Conservation (phyloP, 2,888 invertebrate genomes). For the Mamestra brassicae region DNA sequence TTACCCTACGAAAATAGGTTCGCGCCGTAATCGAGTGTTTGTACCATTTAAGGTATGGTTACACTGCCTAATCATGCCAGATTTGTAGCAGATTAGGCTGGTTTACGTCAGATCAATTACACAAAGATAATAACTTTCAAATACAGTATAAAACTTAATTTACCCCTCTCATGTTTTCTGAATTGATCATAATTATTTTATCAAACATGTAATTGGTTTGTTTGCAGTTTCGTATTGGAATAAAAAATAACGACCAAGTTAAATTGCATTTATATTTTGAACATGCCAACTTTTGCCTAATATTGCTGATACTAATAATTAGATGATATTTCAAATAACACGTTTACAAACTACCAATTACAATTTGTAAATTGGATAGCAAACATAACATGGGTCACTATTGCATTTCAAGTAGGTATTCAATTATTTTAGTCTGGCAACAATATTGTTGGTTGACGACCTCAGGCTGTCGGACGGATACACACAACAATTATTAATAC, state of each 20-base stretch:
- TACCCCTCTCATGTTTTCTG: background rate
- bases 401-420: slow-evolving; percentile 27
- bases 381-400: slow-evolving; percentile 26
- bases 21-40: slow-evolving; percentile 59
- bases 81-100: slow-evolving; percentile 20
- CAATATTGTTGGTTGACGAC: background rate
- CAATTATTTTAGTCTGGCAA: slow-evolving; percentile 1
- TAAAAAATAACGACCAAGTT: slow-evolving; percentile 3
- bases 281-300: background rate
- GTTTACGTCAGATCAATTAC: slow-evolving; percentile 5
- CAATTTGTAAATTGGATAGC: slow-evolving; percentile 33
- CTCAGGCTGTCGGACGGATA: background rate
- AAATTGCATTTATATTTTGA: slow-evolving; percentile 8
- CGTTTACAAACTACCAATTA: slow-evolving; percentile 24
- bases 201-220: background rate
- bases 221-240: background rate
- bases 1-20: slow-evolving; percentile 74
- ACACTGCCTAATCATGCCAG: slow-evolving; percentile 50
- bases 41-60: slow-evolving; percentile 49
- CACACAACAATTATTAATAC: background rate
- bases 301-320: slow-evolving; percentile 19
- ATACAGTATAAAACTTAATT: background rate
- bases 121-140: background rate
- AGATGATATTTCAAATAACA: slow-evolving; percentile 30
- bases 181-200: background rate